phyloP scores from a whole-genome alignment of 2,113 vertebrate species.

The Leptodactylus fuscus region DNA sequence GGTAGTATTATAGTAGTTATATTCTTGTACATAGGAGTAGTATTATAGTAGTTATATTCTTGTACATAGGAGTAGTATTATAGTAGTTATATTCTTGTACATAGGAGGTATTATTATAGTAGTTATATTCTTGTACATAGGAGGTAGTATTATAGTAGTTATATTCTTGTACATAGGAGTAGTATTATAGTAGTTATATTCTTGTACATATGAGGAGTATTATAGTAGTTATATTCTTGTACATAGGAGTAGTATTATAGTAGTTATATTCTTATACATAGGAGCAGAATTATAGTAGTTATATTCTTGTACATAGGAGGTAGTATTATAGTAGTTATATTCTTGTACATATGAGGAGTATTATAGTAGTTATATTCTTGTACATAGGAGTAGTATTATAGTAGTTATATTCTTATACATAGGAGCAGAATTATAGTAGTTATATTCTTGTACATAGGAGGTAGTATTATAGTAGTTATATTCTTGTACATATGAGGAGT shows the following conservation, averaged over 20 bases:
- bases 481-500: too few relatives aligned
- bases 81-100: constrained; percentile 5
- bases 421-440: constrained; percentile 8
- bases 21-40: neutral
- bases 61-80: neutral
- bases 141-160: too few relatives aligned
- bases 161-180: too few relatives aligned
- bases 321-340: neutral
- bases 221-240: too few relatives aligned
- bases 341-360: neutral
- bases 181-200: too few relatives aligned
- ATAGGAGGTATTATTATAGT: too few relatives aligned
- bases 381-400: neutral
- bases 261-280: too few relatives aligned
- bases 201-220: too few relatives aligned
- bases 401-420: constrained; percentile 10
- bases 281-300: neutral
- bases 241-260: too few relatives aligned
- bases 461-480: too few relatives aligned
- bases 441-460: neutral
- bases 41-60: neutral
- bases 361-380: constrained; percentile 13
- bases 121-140: too few relatives aligned
- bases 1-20: neutral
- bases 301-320: too few relatives aligned